A percentile compares a stretch with the other conserved stretches of the same genome.
These are phyloP conservation scores for Varanus salvator DNA, from an alignment of 2,113 vertebrate genomes.

Conservation along the genomic window DNA sequence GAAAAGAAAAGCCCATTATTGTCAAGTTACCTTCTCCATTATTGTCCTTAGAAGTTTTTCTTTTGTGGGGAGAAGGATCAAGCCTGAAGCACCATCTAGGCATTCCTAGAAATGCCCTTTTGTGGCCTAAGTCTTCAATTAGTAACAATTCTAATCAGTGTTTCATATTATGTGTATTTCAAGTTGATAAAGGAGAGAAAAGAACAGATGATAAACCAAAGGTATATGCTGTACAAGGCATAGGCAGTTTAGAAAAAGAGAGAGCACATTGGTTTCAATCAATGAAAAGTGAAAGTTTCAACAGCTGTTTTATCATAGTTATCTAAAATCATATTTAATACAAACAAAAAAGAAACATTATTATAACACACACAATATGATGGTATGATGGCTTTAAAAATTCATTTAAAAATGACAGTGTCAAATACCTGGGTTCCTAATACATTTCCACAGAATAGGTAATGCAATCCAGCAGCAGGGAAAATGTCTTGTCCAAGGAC, in stretches of 20 bases:
- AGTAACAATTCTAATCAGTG: constrained; percentile 16
- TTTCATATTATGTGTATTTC: background rate
- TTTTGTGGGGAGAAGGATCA: background rate
- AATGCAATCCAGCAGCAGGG: no score
- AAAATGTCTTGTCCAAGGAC: no score
- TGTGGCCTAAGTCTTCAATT: background rate
- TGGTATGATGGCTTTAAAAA: no score
- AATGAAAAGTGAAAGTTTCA: background rate
- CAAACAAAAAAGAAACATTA: background rate
- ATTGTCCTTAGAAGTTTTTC: constrained; percentile 5
- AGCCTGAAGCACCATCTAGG: rapidly evolving
- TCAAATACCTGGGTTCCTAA: no score
- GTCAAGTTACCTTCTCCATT: background rate
- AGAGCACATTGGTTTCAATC: background rate
- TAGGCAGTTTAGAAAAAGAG: constrained; percentile 17
- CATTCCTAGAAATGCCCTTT: constrained; percentile 13
- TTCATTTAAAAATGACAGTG: no score
- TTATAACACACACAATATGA: no score
- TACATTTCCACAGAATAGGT: no score
- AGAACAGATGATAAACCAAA: background rate
- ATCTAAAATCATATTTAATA: background rate
- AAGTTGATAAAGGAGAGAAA: background rate
- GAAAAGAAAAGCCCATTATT: constrained; percentile 19
- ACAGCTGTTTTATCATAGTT: background rate
- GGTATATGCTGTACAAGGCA: no score